Base-by-base conservation (phyloP, 53 echinoderm and acorn worm genomes). In the Patiria pectinifera region DNA sequence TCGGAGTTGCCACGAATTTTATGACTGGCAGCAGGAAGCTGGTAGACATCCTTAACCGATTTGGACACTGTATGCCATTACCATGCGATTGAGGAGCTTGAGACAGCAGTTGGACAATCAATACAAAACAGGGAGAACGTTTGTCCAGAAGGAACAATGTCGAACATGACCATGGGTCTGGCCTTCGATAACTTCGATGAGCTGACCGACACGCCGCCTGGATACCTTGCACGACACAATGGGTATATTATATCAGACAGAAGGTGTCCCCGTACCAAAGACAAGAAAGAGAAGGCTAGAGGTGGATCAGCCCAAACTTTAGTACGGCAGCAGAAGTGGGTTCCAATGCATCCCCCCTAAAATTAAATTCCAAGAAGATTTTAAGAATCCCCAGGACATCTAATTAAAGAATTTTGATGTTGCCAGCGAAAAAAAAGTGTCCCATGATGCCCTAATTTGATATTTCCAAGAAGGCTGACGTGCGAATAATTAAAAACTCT, bases 181-280 rank as follows among this genome's bases (percentile, higher is more conserved):
- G 76, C 53, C 2, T 86, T 70, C 43, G 88, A 88, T 24, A 76
- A 88, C 60, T 88, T 48, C 25, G 88, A 88, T 48, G 78, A 88
- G 18, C 53, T 59, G 15, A 14, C n/a, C 7, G 6, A 88, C 21
- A 88, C 88, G 3, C 35, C 48, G 88, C 11, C 12, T 6, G 23
- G 77, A 44, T 4, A 88, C 48, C 6, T 26, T 88, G 25, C 88
- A 88, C 43, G 88, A 88, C 59, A 88, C 88, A 3, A 78, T 88
- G 76, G 88, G 88, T 3, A 88, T 88, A 5, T 77, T 76, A 8
- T 88, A 88, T 21, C 88, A 88, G 59, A 88, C 7, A 24, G 49
- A 49, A 49, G n/a, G n/a, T n/a, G n/a, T n/a, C n/a, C n/a, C n/a
- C n/a, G n/a, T n/a, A n/a, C n/a, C n/a, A 3, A 49, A 49, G 6